These are phyloP conservation scores for Stenodera caucasica DNA, from an alignment of 2,888 invertebrate species.

Conservation along the genomic window DNA sequence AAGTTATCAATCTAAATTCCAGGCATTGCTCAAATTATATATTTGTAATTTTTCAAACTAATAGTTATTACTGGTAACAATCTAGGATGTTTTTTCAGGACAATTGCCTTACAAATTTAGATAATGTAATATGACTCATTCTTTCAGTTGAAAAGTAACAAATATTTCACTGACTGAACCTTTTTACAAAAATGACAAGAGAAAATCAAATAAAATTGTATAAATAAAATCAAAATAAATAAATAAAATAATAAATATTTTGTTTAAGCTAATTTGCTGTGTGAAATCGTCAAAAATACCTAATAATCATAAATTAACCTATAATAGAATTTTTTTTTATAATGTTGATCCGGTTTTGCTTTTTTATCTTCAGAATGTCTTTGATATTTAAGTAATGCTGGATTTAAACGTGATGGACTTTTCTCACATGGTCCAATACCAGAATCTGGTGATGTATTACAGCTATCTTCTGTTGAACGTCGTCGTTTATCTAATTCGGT, in stretches of 20 bases:
- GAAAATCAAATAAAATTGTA: neutral
- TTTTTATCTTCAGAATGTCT: slow-evolving; percentile 57
- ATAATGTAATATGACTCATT: too few species aligned
- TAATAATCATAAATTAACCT: slow-evolving; percentile 45
- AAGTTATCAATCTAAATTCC: too few species aligned
- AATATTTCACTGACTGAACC: neutral
- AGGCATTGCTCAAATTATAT: too few species aligned
- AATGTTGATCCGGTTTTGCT: slow-evolving; percentile 64
- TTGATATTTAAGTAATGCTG: slow-evolving; percentile 63
- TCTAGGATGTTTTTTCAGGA: too few species aligned
- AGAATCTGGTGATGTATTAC: slow-evolving; percentile 85
- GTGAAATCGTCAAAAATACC: slow-evolving; percentile 38
- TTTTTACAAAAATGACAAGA: neutral
- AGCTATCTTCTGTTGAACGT: slow-evolving; percentile 77
- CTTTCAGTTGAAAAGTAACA: neutral
- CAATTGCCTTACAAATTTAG: too few species aligned
- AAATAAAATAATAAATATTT: slow-evolving; percentile 22
- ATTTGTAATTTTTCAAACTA: too few species aligned
- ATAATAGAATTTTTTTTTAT: slow-evolving; percentile 80
- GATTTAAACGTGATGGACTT: slow-evolving; percentile 55
- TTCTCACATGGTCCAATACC: slow-evolving; percentile 69
- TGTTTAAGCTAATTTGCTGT: slow-evolving; percentile 36
- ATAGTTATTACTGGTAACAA: too few species aligned
- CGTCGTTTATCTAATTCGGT: slow-evolving; percentile 88
- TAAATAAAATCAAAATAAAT: slow-evolving; percentile 25